Evolutionary conservation across 1,140 invertebrate species (phyloP), one percentile per base, ranked within the genome.

Genomic region (Cataglyphis hispanica): DNA sequence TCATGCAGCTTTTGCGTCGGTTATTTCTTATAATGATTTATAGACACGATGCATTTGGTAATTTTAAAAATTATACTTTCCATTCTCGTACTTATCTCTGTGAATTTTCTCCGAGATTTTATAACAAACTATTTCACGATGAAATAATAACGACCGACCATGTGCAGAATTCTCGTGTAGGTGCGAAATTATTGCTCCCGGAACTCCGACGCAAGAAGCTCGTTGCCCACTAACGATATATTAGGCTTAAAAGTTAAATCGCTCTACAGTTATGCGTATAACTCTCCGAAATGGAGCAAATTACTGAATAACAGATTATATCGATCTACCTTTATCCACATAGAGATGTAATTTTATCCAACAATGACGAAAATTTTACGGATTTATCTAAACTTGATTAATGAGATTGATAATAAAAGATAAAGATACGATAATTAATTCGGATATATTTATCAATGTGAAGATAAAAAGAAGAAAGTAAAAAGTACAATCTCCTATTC

Each of bases 161-260:
- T 22, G 72, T 19, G 25, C 34, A 43, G 63, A 53, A 80, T 67
- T 80, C 46, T 69, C 31, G 63, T 25, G 63, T 67, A 69, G 76
- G 63, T 80, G 31, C 31, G 34, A 80, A 53, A 69, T 80, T 80
- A 69, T 80, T 43, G 43, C 43, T 53, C 40, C 19, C 76, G 61
- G n/a, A 67, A 78, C 66, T 67, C 40, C 40, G 40, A 46, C 27
- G 76, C 76, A 78, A 78, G 61, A 67, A 78, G 31, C 61, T 78
- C 76, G 27, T 78, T 64, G 60, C 60, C 19, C 37, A 31, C 19
- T 46, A 31, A 64, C 60, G 75, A 77, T 77, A 77, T 46, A 77
- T 77, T 67, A 67, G 63, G 63, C 76, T 80, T 80, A 69, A 53
- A 80, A 69, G 31, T 80, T 80, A 53, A 69, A 80, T 80, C 63